Evolutionary conservation across 2,888 invertebrate genomes (phyloP), one percentile per base, ranked within the genome.

Genomic region (Neoscelio sp.): DNA sequence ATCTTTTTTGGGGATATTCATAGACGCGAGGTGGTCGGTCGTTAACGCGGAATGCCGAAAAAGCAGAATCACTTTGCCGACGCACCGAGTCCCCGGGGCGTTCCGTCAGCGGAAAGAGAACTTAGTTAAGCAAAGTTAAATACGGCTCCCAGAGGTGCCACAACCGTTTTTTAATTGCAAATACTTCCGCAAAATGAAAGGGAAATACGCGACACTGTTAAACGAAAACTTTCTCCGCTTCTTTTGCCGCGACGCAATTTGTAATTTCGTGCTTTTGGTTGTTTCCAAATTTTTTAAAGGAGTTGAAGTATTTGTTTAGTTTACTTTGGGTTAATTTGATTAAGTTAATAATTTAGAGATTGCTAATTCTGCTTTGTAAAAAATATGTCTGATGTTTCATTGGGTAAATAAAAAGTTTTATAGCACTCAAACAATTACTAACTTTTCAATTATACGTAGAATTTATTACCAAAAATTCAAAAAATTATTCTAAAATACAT

Each of bases 61-160:
- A 84, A 84, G 84, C 75, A 80, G 82, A 85, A 83, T 88, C 85
- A 85, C 82, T 83, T 80, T 83, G 82, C 83, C 83, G 84, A 84
- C 84, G 82, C 81, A 54, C 75, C 80, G 62, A 68, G 65, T 89
- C 89, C 89, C 88, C 68, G 74, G 87, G 88, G 90, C 86, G 84
- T 78, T 85, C 83, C 87, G 89, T 90, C 89, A 88, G 85, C 90
- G 87, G 84, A 84, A 84, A 81, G 82, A 83, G 86, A 90, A 90
- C 87, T 90, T 88, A 86, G 89, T 90, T 89, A 88, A 88, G 87
- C 84, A 86, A 89, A 89, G 90, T 90, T 89, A 90, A 89, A 89
- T 89, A 88, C 85, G 83, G 84, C 88, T 88, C 89, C 88, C 90
- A 85, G 84, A 87, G 88, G 87, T 88, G 84, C 81, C 82, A 87